Conservation (phyloP, 2,113 vertebrate genomes). For the Pseudorasbora parva region DNA sequence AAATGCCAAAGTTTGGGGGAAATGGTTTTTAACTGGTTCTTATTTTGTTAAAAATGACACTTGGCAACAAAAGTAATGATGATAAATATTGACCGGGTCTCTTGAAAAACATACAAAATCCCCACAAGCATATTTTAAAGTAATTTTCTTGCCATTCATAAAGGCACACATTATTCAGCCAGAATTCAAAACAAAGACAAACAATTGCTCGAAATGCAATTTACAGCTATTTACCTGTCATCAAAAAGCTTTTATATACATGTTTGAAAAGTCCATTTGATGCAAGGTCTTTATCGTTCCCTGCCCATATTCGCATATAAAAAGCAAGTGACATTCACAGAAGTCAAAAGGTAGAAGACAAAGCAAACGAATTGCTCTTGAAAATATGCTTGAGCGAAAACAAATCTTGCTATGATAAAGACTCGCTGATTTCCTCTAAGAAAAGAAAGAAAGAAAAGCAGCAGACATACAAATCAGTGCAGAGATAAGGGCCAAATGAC, state of each 20-base stretch:
- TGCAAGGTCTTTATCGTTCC: conserved; percentile 50
- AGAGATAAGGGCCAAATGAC: conserved; percentile 14
- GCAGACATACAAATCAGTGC: conserved; percentile 14
- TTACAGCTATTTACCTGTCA: conserved; percentile 76
- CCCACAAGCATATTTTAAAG: conserved; percentile 38
- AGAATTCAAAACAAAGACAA: conserved; percentile 72
- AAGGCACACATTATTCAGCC: conserved; percentile 67
- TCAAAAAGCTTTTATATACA: conserved; percentile 68
- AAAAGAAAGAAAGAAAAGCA: background rate
- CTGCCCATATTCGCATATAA: conserved; percentile 32
- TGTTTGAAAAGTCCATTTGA: conserved; percentile 57
- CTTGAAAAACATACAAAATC: conserved; percentile 43
- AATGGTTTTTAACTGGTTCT: conserved; percentile 3
- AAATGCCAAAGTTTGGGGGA: background rate
- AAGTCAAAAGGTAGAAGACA: conserved; percentile 62
- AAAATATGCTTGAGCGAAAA: conserved; percentile 33
- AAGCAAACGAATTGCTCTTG: conserved; percentile 31
- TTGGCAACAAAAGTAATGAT: conserved; percentile 9
- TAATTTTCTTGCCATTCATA: conserved; percentile 70
- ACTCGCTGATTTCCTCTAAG: conserved; percentile 4
- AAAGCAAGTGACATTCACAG: conserved; percentile 65
- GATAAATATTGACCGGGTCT: conserved; percentile 53
- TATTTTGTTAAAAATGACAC: conserved; percentile 42
- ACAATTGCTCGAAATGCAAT: conserved; percentile 71
- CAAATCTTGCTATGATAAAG: conserved; percentile 8